A percentile compares a stretch with the other conserved stretches of the same genome.
These are phyloP conservation scores for Drosophila conformis DNA, from an alignment of 2,888 invertebrate genomes.

Conservation along the genomic window DNA sequence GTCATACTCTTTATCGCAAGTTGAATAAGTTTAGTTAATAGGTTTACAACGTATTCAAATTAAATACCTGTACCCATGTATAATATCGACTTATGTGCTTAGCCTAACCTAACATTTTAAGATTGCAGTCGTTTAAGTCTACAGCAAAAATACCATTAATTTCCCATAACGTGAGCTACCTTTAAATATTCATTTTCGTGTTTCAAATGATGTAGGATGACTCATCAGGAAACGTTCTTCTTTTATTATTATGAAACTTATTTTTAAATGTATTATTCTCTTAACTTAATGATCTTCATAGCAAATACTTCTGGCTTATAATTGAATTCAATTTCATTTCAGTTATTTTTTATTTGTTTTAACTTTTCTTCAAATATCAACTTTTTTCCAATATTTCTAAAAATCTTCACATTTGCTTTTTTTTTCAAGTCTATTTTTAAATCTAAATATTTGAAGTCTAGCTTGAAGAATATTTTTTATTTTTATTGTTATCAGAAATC, in stretches of 20 bases:
- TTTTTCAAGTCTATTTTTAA: not conserved
- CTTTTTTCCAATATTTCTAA: not conserved
- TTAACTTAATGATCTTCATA: not conserved
- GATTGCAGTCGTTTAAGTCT: not conserved
- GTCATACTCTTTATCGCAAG: slow-evolving; percentile 27
- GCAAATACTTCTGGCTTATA: not conserved
- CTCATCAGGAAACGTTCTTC: not conserved
- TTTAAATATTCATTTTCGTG: not conserved
- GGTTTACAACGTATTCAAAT: slow-evolving; percentile 11
- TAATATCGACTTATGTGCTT: not conserved
- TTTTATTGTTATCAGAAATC: not conserved
- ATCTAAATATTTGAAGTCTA: not conserved
- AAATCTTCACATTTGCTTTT: not conserved
- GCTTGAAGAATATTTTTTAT: not conserved
- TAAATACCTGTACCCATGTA: slow-evolving; percentile 1
- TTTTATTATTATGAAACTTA: not conserved
- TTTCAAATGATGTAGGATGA: not conserved
- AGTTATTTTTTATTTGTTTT: not conserved
- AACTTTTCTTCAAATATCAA: not conserved
- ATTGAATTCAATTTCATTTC: not conserved
- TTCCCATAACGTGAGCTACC: not conserved
- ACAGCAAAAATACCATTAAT: not conserved
- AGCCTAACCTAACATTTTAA: not conserved
- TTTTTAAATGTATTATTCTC: not conserved
- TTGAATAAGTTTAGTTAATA: slow-evolving; percentile 27